A percentile compares a stretch with the other conserved stretches of the same genome.
Conservation (phyloP, 2,797 vertebrate genomes). For the Eulemur rubriventer region DNA sequence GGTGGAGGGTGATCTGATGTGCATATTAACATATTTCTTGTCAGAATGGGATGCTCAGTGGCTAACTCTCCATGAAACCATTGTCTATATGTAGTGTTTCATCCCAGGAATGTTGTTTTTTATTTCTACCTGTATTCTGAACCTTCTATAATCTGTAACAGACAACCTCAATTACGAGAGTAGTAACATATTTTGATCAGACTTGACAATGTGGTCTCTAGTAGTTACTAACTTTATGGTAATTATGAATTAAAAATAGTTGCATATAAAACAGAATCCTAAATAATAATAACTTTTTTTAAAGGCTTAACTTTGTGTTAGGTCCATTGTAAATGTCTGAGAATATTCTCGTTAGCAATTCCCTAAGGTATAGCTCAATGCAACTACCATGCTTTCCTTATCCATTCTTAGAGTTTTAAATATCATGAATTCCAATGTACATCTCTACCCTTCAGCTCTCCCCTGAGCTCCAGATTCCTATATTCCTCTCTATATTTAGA, state of each 20-base stretch:
- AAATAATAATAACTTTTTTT: conserved; percentile 21
- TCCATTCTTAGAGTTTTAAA: conserved; percentile 12
- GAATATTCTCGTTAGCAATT: neutral
- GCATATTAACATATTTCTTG: neutral
- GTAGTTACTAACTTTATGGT: neutral
- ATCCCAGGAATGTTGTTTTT: neutral
- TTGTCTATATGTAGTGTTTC: neutral
- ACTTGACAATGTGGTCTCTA: neutral
- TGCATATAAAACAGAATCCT: neutral
- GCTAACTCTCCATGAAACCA: neutral
- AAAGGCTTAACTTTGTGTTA: neutral
- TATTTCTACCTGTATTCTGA: neutral
- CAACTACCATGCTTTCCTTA: neutral
- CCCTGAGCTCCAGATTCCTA: neutral
- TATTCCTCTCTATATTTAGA: neutral
- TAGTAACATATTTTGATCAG: conserved; percentile 13
- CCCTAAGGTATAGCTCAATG: neutral
- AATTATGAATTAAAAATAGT: conserved; percentile 20
- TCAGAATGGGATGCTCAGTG: neutral
- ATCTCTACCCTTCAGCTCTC: neutral
- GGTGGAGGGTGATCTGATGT: neutral
- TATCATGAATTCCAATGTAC: neutral
- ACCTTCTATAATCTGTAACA: neutral
- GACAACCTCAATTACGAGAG: neutral
- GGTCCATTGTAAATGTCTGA: neutral